Base-by-base conservation (phyloP, 2,113 vertebrate genomes). In the Cyanocitta stelleri region DNA sequence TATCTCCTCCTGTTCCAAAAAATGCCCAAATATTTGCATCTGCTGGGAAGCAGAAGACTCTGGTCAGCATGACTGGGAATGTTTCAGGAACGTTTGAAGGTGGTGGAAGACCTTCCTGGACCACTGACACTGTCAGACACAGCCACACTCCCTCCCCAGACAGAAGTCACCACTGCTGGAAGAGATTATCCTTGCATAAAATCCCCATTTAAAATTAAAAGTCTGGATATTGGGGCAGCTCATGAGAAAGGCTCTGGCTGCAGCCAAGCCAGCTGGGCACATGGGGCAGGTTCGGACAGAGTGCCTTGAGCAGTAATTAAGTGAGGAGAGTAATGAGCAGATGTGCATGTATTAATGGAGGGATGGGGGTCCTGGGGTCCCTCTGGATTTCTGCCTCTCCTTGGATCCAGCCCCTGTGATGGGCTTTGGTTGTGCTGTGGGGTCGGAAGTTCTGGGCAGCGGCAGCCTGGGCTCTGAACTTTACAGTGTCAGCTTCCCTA, bases 391-490 rank as follows among this genome's bases (percentile, higher is more conserved):
- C 37, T 49, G 16, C 12, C 10, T 24, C 26, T 43, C 16, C 54
- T 39, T 0, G 0, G 15, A 61, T 64, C 15, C 30, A 49, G 35
- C 52, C 13, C 39, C 13, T 2, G 0, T 13, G 22, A 5, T 39
- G 46, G 76, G n/a, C 32, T 71, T 43, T 3, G 3, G 13, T 17
- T 75, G 48, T 16, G 3, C 35, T 6, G 14, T 62, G 4, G 32
- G 11, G 22, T 55, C 0, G 0, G 59, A 69, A 69, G 49, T 7
- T 19, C 21, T 14, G 0, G 1, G 32, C 44, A 85, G 32, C 0
- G 0, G 48, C 46, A 76, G 55, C 55, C 49, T 55, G 33, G 48
- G 55, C 46, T 69, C 46, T 1, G 0, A 44, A 18, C 41, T 91
- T 77, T 16, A 13, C 1, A 1, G 22, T 15, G 5, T 54, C n/a